Percentiles rank a stretch among this genome's conserved stretches.
These are phyloP conservation scores for Gopherus flavomarginatus DNA, from an alignment of 2,113 vertebrate species.

Conservation along the genomic window DNA sequence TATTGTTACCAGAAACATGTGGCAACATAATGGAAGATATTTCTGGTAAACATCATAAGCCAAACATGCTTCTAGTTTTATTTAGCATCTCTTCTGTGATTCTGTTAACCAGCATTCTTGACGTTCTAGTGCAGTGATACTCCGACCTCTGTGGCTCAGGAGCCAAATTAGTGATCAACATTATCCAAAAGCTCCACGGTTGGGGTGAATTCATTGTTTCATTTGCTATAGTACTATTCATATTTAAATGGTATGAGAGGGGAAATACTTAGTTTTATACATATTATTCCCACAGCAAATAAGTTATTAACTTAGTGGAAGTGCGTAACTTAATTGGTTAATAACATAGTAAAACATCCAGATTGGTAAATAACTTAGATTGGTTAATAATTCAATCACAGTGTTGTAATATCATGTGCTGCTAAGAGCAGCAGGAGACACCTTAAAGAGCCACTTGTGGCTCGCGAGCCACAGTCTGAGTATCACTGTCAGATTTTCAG, in stretches of 20 bases:
- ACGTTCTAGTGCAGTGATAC: background rate
- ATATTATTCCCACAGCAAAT: background rate
- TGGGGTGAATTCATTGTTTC: background rate
- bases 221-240: background rate
- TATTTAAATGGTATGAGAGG: background rate
- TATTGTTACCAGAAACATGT: background rate
- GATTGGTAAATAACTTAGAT: background rate
- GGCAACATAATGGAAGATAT: background rate
- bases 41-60: background rate
- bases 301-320: background rate
- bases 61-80: background rate
- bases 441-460: background rate
- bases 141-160: background rate
- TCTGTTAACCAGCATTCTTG: background rate
- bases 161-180: background rate
- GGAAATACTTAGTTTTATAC: background rate
- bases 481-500: background rate
- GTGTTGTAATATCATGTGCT: background rate
- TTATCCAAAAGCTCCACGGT: background rate
- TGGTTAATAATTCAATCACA: background rate
- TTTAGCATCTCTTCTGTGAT: conserved; percentile 10
- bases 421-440: background rate
- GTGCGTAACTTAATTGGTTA: background rate
- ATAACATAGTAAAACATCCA: background rate
- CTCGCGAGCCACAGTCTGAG: background rate